phyloP scores from a whole-genome alignment of 2,113 vertebrate genomes.

The Columba livia region DNA sequence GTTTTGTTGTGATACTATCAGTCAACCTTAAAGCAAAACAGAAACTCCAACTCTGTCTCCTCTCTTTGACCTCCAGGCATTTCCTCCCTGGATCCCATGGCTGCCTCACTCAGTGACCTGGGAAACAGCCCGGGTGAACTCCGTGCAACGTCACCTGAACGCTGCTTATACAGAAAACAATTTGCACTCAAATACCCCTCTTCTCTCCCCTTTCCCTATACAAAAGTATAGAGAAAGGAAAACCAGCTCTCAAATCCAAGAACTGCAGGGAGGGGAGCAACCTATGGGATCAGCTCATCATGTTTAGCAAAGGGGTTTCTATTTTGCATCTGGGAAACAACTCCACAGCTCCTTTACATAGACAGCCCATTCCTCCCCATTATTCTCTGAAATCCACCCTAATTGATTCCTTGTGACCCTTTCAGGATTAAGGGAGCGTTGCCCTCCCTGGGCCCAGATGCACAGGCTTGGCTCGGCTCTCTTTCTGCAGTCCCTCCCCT shows the following conservation, averaged over 20 bases:
- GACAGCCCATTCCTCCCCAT: neutral
- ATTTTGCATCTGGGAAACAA: neutral
- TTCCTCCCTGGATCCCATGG: neutral
- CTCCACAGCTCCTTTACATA: neutral
- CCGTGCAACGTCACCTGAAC: neutral
- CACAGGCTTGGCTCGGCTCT: neutral
- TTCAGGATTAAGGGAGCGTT: neutral
- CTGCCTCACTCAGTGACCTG: neutral
- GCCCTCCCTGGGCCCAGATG: neutral
- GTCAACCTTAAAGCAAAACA: neutral
- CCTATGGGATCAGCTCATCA: neutral
- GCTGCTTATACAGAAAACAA: neutral
- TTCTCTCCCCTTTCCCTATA: neutral
- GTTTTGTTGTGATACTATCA: neutral
- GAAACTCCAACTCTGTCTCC: neutral
- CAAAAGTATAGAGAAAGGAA: accelerated
- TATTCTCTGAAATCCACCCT: neutral
- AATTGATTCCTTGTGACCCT: neutral
- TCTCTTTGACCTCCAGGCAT: neutral
- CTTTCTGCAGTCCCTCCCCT: neutral
- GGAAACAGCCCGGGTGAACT: neutral
- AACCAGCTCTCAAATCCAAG: neutral
- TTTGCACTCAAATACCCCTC: neutral
- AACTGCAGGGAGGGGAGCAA: accelerated
- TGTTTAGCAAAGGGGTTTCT: neutral